These are phyloP conservation scores for Tragopan temminckii DNA, from an alignment of 2,797 vertebrate genomes.

Conservation along the genomic window DNA sequence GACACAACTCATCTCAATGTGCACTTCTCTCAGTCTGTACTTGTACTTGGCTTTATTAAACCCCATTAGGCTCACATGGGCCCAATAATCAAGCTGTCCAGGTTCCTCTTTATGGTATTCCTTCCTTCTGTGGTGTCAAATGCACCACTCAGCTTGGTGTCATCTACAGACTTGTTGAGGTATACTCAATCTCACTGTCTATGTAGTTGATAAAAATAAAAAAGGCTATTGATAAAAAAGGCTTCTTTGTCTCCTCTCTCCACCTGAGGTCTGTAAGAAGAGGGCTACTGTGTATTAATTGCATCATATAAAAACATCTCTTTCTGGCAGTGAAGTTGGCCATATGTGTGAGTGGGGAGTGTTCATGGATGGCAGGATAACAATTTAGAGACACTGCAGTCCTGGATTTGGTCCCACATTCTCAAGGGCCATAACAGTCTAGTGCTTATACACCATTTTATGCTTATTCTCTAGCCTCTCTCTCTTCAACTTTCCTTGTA, in stretches of 20 bases:
- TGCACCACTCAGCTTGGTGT: too few species aligned
- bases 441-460: not conserved
- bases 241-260: not conserved
- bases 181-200: too few species aligned
- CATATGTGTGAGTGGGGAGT: not conserved
- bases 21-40: too few species aligned
- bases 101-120: too few species aligned
- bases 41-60: too few species aligned
- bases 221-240: not conserved
- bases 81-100: too few species aligned
- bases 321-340: constrained; percentile 17
- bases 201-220: too few species aligned
- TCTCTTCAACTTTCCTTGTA: not conserved
- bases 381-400: not conserved
- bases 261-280: not conserved
- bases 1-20: too few species aligned
- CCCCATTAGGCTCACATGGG: too few species aligned
- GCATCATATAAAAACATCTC: constrained; percentile 7
- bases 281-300: not conserved
- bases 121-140: too few species aligned
- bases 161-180: too few species aligned
- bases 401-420: constrained; percentile 21
- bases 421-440: not conserved
- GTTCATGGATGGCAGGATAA: constrained; percentile 39
- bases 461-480: not conserved